phyloP scores from a whole-genome alignment of 2,888 invertebrate genomes.

The Cryptus armator region DNA sequence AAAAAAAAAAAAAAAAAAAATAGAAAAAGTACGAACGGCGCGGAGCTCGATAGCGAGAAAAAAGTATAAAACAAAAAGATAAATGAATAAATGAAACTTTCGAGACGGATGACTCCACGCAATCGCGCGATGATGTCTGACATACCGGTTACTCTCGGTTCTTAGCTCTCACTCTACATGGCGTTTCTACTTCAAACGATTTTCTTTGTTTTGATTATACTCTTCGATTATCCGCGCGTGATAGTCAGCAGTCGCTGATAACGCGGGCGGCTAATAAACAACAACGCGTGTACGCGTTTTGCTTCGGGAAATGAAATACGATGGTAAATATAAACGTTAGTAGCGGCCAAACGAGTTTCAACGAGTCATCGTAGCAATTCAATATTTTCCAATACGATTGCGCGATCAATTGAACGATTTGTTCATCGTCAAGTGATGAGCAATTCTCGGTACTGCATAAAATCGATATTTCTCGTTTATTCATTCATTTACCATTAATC shows the following conservation, averaged over 20 bases:
- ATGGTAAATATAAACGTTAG: slow-evolving; percentile 50
- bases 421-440: neutral
- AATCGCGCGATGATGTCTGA: slow-evolving; percentile 20
- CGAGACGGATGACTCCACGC: slow-evolving; percentile 31
- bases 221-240: slow-evolving; percentile 43
- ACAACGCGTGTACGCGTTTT: slow-evolving; percentile 31
- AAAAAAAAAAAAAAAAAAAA: slow-evolving; percentile 8
- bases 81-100: neutral
- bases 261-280: slow-evolving; percentile 29
- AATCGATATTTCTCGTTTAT: slow-evolving; percentile 13
- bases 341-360: slow-evolving; percentile 19
- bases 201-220: slow-evolving; percentile 25
- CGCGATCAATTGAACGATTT: slow-evolving; percentile 2
- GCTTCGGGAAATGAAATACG: slow-evolving; percentile 33
- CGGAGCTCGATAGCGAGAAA: neutral
- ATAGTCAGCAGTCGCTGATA: slow-evolving; percentile 43
- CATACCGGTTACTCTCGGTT: slow-evolving; percentile 20
- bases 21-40: neutral
- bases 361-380: slow-evolving; percentile 33
- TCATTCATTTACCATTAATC: neutral
- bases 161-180: neutral
- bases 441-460: neutral
- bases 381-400: slow-evolving; percentile 32
- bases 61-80: neutral
- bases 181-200: neutral